Conservation (phyloP, 2,888 invertebrate species). For the Agrochola litura region DNA sequence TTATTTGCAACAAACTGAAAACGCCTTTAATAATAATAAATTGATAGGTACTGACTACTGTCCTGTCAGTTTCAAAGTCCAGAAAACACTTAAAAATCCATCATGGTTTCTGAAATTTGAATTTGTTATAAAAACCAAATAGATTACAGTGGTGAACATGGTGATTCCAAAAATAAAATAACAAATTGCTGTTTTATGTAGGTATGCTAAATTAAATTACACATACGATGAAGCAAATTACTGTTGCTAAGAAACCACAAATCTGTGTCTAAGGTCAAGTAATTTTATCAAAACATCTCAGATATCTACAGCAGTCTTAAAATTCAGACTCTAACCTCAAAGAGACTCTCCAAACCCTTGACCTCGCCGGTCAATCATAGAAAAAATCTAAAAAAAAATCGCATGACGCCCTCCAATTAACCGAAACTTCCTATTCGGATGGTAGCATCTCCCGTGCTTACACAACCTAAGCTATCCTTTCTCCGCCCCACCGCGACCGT, state of each 20-base stretch:
- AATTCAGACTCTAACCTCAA: slow-evolving; percentile 33
- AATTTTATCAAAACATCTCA: slow-evolving; percentile 22
- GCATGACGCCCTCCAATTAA: slow-evolving; percentile 86
- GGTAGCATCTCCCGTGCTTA: slow-evolving; percentile 87
- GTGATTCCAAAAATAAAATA: background rate
- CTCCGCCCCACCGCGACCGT: slow-evolving; percentile 87
- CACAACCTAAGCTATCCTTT: slow-evolving; percentile 88
- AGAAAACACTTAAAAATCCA: background rate
- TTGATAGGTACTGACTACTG: background rate
- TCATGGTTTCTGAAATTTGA: background rate
- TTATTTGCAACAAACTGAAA: background rate
- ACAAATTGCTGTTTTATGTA: background rate
- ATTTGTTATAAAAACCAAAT: background rate
- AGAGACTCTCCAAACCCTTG: slow-evolving; percentile 70
- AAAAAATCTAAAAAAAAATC: slow-evolving; percentile 73
- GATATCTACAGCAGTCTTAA: slow-evolving; percentile 12
- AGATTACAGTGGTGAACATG: background rate
- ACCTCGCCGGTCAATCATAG: slow-evolving; percentile 70
- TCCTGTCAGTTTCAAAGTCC: background rate
- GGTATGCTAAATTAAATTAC: slow-evolving; percentile 24
- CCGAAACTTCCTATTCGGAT: slow-evolving; percentile 85
- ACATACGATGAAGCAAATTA: slow-evolving; percentile 19
- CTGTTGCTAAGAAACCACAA: slow-evolving; percentile 19
- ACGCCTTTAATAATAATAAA: background rate
- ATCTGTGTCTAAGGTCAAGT: slow-evolving; percentile 46